Evolutionary conservation across 2,797 vertebrate species (phyloP).

Genomic region (Loriculus beryllinus): DNA sequence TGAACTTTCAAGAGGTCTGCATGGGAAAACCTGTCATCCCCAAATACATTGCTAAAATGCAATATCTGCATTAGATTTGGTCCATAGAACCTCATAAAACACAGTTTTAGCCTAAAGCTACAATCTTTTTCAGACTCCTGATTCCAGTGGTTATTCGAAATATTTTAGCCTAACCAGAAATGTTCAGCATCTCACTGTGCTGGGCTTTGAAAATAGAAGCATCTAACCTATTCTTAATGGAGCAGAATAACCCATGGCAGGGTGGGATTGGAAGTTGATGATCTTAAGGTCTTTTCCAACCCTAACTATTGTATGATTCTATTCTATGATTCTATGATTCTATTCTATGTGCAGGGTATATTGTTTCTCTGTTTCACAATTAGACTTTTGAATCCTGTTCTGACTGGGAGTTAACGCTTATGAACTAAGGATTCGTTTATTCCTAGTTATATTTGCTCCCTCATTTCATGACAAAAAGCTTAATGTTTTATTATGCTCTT

Average conservation of each 20-base stretch:
- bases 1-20: not conserved
- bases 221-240: not conserved
- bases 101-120: not conserved
- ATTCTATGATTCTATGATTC: not conserved
- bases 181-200: not conserved
- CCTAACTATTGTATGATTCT: not conserved
- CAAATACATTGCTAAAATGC: not conserved
- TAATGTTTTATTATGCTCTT: conserved; percentile 27
- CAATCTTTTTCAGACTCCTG: not conserved
- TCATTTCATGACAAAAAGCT: conserved; percentile 15
- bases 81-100: not conserved
- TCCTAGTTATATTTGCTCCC: not conserved
- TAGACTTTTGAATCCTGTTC: not conserved
- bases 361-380: not conserved
- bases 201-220: not conserved
- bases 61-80: not conserved
- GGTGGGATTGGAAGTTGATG: not conserved
- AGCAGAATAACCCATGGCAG: not conserved
- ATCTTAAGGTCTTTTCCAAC: not conserved
- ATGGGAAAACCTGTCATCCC: not conserved
- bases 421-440: not conserved
- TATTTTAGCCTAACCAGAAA: not conserved
- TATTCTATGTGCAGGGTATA: not conserved
- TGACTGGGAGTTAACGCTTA: not conserved
- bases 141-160: not conserved